Evolutionary conservation across 2,797 vertebrate genomes (phyloP).

Genomic region (Ptychadena robeensis): DNA sequence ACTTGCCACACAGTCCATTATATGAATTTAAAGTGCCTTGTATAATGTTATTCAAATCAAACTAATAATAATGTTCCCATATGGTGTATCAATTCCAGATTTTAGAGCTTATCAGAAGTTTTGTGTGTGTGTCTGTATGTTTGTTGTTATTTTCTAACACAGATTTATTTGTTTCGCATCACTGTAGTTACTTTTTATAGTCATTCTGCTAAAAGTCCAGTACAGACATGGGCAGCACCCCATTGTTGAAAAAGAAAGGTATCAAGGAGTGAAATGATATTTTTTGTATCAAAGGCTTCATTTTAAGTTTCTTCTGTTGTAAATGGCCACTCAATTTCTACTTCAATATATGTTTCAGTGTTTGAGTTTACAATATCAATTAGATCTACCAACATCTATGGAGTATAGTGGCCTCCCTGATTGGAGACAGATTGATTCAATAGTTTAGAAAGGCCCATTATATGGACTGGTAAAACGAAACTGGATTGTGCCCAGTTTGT

Average conservation of each 20-base stretch:
- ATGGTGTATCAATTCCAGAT: neutral
- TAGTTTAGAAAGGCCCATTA: no score
- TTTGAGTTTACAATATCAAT: no score
- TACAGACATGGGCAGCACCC: neutral
- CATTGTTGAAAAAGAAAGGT: neutral
- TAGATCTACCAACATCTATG: no score
- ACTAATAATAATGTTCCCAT: neutral
- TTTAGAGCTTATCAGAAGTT: neutral
- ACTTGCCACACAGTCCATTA: neutral
- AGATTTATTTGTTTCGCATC: neutral
- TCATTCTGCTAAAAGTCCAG: neutral
- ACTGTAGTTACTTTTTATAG: neutral
- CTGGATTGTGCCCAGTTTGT: no score
- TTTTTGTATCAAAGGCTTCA: neutral
- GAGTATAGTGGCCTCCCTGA: no score
- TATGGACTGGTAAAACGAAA: no score
- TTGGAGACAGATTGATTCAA: no score
- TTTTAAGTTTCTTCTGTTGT: no score
- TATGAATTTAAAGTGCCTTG: neutral
- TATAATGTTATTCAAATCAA: neutral
- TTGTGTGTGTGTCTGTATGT: neutral
- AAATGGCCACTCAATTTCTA: no score
- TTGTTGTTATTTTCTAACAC: neutral
- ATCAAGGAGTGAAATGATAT: neutral
- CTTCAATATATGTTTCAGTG: no score